phyloP scores from a whole-genome alignment of 2,888 invertebrate species.

The Crematogaster levior region DNA sequence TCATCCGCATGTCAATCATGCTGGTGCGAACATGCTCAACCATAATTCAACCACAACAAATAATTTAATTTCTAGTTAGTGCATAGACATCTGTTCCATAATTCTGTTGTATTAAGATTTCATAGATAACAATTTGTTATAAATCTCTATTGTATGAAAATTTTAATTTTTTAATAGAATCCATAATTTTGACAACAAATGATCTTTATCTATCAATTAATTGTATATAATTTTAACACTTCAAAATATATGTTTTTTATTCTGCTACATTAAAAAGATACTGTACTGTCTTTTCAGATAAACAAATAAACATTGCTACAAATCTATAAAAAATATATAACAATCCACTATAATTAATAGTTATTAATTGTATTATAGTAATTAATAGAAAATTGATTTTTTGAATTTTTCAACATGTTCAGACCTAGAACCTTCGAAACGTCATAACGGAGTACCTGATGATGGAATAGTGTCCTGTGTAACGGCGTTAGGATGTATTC shows the following conservation, averaged over 20 bases:
- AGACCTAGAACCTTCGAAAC: slow-evolving; percentile 82
- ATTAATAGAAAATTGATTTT: not conserved
- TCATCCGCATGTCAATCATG: slow-evolving; percentile 83
- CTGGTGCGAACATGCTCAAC: slow-evolving; percentile 78
- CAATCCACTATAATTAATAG: not conserved
- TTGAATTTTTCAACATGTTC: not conserved
- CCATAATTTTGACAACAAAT: not conserved
- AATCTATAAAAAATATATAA: not conserved
- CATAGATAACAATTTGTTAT: not conserved
- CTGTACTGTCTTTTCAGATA: too few relatives aligned
- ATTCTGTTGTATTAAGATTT: not conserved
- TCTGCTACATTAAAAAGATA: not conserved
- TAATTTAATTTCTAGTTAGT: slow-evolving; percentile 83
- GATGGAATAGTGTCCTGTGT: slow-evolving; percentile 84
- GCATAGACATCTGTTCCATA: slow-evolving; percentile 38
- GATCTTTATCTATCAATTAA: not conserved
- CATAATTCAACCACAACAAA: slow-evolving; percentile 78
- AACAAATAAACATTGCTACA: too few relatives aligned
- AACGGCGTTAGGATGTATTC: slow-evolving; percentile 81
- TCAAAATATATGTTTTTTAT: not conserved
- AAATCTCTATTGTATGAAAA: not conserved
- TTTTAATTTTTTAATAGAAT: not conserved
- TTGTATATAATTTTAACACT: not conserved
- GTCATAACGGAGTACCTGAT: slow-evolving; percentile 80
- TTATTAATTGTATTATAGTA: not conserved